Evolutionary conservation across 2,888 invertebrate species (phyloP), one percentile per base, ranked within the genome.

Genomic region (Falcaria lacertinaria): DNA sequence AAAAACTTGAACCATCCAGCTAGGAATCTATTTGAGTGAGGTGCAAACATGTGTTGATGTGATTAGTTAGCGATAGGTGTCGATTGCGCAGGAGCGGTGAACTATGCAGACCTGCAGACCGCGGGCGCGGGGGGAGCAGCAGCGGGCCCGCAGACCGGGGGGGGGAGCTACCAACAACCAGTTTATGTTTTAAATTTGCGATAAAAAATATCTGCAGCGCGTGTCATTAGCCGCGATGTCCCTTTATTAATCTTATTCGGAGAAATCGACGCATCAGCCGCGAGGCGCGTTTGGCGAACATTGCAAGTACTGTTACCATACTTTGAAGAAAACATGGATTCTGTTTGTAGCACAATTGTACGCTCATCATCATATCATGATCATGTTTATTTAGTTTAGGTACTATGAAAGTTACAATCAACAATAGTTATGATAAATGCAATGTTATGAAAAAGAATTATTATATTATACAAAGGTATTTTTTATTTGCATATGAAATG

Each of bases 181-280:
- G 84, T 83, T 84, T 81, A 71, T 69, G 69, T 81, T 83, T 83
- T 80, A 83, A 82, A 82, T 83, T 85, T 75, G 81, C 83, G 80
- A 85, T 84, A 74, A 85, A 84, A 83, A 82, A 80, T 74, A 80
- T 80, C 72, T 81, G 83, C 83, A 77, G 69, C 75, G 80, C 79
- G 85, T 86, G 86, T 86, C 87, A 85, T 86, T 86, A 86, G 82
- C 84, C 84, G 78, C 64, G 60, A 59, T 62, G 54, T 53, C 55
- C 60, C 54, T 85, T 86, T 84, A 85, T 86, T 86, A 83, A 84
- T 84, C 80, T 80, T 80, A 80, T 85, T 85, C 86, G 80, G 78
- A 79, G 86, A 85, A 85, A 83, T 83, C 86, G 78, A 75, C 81
- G 82, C 85, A 81, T 82, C 81, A 73, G 69, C 68, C 61, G 54